Evolutionary conservation across 2,113 vertebrate species (phyloP).

Genomic region (Aldabrachelys gigantea): DNA sequence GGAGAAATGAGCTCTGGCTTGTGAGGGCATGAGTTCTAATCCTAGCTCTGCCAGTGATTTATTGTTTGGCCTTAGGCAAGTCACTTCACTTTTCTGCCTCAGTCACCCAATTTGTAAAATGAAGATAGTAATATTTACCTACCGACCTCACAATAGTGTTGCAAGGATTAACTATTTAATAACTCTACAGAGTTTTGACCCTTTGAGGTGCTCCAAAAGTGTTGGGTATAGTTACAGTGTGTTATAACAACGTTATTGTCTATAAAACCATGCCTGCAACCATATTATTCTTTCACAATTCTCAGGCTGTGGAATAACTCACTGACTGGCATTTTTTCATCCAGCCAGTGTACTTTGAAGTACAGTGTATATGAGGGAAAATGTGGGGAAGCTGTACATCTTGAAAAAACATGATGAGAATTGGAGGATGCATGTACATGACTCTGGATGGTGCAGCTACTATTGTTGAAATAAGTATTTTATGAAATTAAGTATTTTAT

Average conservation of each 20-base stretch:
- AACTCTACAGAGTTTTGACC: neutral
- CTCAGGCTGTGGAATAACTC: neutral
- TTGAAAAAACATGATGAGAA: neutral
- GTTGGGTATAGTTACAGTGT: neutral
- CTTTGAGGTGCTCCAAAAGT: neutral
- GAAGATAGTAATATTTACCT: neutral
- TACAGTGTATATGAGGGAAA: neutral
- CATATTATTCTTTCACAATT: neutral
- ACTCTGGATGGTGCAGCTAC: neutral
- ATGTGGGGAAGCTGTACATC: neutral
- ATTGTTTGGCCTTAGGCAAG: neutral
- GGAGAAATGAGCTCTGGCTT: neutral
- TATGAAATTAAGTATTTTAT: neutral
- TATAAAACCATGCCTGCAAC: neutral
- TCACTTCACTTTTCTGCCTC: neutral
- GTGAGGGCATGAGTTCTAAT: neutral
- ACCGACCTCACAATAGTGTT: neutral
- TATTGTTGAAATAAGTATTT: neutral
- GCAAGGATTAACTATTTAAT: neutral
- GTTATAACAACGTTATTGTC: neutral
- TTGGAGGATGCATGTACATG: neutral
- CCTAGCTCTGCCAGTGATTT: neutral
- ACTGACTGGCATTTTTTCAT: neutral
- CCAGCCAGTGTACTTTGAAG: neutral
- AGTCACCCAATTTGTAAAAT: neutral